Conservation (phyloP, 2,888 invertebrate genomes). For the Volucella inanis region DNA sequence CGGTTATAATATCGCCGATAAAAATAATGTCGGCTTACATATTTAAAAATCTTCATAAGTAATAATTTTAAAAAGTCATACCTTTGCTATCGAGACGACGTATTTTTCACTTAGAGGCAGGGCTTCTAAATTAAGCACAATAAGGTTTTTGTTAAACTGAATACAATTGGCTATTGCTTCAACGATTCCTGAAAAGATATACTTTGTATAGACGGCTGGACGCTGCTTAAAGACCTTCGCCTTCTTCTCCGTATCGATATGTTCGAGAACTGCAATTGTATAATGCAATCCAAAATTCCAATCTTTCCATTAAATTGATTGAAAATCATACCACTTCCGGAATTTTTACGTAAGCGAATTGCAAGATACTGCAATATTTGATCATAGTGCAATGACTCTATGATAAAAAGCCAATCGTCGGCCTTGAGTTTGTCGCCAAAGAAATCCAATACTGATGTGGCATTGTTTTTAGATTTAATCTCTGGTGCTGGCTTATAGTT, state of each 20-base stretch:
- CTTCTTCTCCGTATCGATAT: conserved; percentile 85
- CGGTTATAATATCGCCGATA: too few relatives aligned
- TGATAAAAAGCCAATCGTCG: conserved; percentile 90
- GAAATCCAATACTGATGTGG: conserved; percentile 86
- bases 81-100: conserved; percentile 86
- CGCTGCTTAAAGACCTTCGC: conserved; percentile 86
- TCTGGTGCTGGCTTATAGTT: conserved; percentile 80
- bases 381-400: conserved; percentile 89
- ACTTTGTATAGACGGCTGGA: conserved; percentile 88
- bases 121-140: conserved; percentile 87
- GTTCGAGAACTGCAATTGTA: conserved; percentile 78
- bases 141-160: conserved; percentile 86
- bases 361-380: conserved; percentile 88
- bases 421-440: conserved; percentile 90
- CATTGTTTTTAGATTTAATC: conserved; percentile 81
- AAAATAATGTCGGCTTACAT: too few relatives aligned
- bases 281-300: not conserved
- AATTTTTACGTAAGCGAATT: conserved; percentile 85
- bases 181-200: conserved; percentile 87
- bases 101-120: conserved; percentile 88
- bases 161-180: conserved; percentile 87
- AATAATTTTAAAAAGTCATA: conserved; percentile 61
- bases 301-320: not conserved
- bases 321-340: conserved; percentile 78
- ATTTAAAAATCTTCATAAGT: too few relatives aligned